phyloP scores from a whole-genome alignment of 2,797 vertebrate species.

The Syngnathus acus region DNA sequence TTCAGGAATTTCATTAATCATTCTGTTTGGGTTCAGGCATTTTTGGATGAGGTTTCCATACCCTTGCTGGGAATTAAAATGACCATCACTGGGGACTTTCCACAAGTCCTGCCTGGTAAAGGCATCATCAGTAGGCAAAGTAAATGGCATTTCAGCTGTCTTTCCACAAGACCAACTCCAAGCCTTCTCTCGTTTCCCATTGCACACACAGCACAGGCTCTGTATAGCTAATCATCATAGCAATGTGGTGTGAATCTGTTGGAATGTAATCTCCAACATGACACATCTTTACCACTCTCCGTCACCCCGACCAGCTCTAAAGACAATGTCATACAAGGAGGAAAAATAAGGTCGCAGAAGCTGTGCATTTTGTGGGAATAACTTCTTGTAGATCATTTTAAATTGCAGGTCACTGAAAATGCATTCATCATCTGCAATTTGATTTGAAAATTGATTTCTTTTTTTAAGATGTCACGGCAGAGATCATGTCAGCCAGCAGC shows the following conservation, averaged over 20 bases:
- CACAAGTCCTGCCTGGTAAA: background rate
- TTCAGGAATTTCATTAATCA: background rate
- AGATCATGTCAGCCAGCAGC: conserved; percentile 58
- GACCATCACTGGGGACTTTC: background rate
- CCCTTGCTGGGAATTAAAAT: background rate
- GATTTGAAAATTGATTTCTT: conserved; percentile 3
- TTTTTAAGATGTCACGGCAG: conserved; percentile 32
- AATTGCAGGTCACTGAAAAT: background rate
- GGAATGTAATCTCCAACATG: background rate
- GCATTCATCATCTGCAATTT: too few species aligned
- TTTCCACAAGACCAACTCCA: background rate
- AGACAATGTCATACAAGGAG: background rate
- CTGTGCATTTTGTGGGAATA: background rate
- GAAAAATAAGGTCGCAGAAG: background rate
- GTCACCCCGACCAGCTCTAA: background rate
- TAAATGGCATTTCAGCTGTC: background rate
- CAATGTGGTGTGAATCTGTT: background rate
- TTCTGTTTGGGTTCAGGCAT: background rate
- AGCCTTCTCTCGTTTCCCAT: background rate
- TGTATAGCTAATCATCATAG: background rate
- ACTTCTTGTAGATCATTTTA: background rate
- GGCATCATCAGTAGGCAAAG: background rate
- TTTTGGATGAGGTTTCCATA: background rate
- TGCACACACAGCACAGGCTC: background rate
- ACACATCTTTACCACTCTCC: background rate